phyloP scores from a whole-genome alignment of 2,888 invertebrate genomes.

The Parnassius orleans region DNA sequence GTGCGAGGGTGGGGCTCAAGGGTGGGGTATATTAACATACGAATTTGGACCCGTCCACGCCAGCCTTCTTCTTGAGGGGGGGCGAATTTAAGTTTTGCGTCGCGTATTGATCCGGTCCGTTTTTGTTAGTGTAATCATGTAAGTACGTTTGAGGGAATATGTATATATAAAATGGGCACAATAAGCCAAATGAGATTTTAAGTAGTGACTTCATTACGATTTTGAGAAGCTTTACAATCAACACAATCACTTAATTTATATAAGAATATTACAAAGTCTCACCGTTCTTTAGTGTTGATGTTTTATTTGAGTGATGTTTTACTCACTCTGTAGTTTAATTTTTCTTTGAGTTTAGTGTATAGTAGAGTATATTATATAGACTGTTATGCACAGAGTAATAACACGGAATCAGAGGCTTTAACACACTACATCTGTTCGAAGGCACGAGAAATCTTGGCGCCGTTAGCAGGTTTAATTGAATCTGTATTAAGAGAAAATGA shows the following conservation, averaged over 20 bases:
- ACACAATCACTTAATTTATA: too few relatives aligned
- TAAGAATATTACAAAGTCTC: too few relatives aligned
- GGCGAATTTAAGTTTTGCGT: slow-evolving; percentile 77
- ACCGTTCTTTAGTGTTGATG: too few relatives aligned
- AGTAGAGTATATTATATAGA: too few relatives aligned
- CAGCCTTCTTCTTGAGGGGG: slow-evolving; percentile 71
- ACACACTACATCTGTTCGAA: not conserved
- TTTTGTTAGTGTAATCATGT: slow-evolving; percentile 52
- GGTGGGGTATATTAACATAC: slow-evolving; percentile 72
- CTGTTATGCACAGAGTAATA: not conserved
- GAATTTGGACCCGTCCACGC: slow-evolving; percentile 71
- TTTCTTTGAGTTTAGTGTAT: too few relatives aligned
- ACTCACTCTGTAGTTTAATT: too few relatives aligned
- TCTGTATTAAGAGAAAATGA: too few relatives aligned
- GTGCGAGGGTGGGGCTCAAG: slow-evolving; percentile 41
- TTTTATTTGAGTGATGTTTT: too few relatives aligned
- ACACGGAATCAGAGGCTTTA: not conserved
- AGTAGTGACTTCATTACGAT: too few relatives aligned
- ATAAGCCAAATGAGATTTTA: not conserved
- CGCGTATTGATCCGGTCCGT: slow-evolving; percentile 71
- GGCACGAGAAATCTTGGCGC: not conserved
- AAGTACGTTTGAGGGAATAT: slow-evolving; percentile 24
- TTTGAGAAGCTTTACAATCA: too few relatives aligned
- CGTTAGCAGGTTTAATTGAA: slow-evolving; percentile 5
- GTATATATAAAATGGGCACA: not conserved